Evolutionary conservation across 2,797 vertebrate species (phyloP), one percentile per base, ranked within the genome.

Genomic region (Garrulus glandarius): DNA sequence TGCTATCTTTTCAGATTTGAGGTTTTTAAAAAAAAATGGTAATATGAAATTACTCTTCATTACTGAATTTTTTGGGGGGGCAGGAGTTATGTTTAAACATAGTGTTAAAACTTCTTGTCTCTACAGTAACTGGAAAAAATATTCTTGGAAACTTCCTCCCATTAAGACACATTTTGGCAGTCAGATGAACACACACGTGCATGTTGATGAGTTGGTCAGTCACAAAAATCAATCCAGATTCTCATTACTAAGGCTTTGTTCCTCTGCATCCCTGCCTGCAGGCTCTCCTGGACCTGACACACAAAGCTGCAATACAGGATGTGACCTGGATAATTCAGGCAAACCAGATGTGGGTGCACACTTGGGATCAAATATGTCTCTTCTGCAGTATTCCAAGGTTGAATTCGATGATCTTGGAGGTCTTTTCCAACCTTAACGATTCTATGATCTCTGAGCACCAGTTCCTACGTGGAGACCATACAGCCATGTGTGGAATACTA

Each of bases 401-500:
- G 59, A 78, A 53, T 10, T 41, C 1, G 0, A 16, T n/a, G 11
- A 36, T n/a, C 59, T 60, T 60, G 32, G 23, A 71, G 19, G 39
- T 21, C 22, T 67, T 60, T 84, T 46, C 46, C 41, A 60, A 30
- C 34, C 19, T 53, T 15, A 32, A 4, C 14, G 30, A 27, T 17
- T 57, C 49, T n/a, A 9, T 9, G 29, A 56, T 29, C 36, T 44
- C 74, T 53, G 32, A 32, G 21, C 10, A 43, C 17, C n/a, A 80
- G 46, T 15, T 71, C n/a, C 41, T 56, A 41, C 44, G 52, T 77
- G 53, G 34, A 89, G 60, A 67, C 6, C 23, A 22, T 2, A 29
- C 20, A 30, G 18, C 1, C 0, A 0, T 10, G 11, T 2, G 32
- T 32, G 23, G 24, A 87, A 46, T 8, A 23, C 20, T 11, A 13